A percentile compares a stretch with the other conserved stretches of the same genome.
Conservation (phyloP, 2,888 invertebrate genomes). For the Drosophila phalerata region DNA sequence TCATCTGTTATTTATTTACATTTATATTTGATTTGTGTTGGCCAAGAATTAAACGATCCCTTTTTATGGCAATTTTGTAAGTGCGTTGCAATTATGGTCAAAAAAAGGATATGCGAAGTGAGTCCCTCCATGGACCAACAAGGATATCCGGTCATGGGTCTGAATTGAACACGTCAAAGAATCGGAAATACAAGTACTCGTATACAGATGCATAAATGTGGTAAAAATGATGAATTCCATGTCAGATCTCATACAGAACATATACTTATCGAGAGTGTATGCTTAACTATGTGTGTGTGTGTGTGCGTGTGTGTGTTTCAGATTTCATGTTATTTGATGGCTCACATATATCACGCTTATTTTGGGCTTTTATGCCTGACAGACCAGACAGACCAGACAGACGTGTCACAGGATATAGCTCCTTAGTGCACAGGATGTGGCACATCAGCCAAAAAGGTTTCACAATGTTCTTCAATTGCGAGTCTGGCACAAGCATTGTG, state of each 20-base stretch:
- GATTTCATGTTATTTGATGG: constrained; percentile 45
- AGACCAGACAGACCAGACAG: constrained; percentile 29
- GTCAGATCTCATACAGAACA: constrained; percentile 47
- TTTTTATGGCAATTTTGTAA: constrained; percentile 44
- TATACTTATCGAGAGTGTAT: constrained; percentile 22
- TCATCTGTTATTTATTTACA: constrained; percentile 42
- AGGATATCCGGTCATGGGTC: constrained; percentile 54
- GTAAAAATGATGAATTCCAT: constrained; percentile 48
- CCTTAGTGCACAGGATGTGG: constrained; percentile 62
- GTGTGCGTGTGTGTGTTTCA: constrained; percentile 14
- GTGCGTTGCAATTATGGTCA: constrained; percentile 57
- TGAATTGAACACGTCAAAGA: constrained; percentile 22
- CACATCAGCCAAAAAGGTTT: constrained; percentile 30
- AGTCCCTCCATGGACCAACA: constrained; percentile 23
- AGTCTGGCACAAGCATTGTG: constrained; percentile 18
- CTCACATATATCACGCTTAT: constrained; percentile 47
- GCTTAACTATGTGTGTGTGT: constrained; percentile 1
- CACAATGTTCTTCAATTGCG: constrained; percentile 1
- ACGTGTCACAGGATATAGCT: constrained; percentile 64
- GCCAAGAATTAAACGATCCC: constrained; percentile 41
- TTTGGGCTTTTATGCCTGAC: constrained; percentile 44
- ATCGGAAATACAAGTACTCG: constrained; percentile 19
- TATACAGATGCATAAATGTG: constrained; percentile 25
- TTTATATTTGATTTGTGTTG: constrained; percentile 57
- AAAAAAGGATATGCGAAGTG: constrained; percentile 26